Conservation (phyloP, 1,140 invertebrate species). For the Psilanteris sp. region DNA sequence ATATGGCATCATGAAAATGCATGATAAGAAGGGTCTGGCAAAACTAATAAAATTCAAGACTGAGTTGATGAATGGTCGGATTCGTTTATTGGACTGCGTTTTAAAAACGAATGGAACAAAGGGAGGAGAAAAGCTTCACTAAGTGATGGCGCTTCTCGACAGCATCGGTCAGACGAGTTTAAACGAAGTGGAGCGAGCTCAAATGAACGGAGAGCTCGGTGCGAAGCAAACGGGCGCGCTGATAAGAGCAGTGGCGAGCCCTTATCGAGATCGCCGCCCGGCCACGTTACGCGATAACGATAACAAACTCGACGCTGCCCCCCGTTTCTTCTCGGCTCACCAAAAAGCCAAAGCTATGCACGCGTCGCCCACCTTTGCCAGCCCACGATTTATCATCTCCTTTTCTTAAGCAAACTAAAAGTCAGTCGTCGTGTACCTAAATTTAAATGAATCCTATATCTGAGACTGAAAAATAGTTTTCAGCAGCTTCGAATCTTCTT, state of each 20-base stretch:
- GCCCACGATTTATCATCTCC: conserved; percentile 56
- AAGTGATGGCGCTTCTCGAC: conserved; percentile 64
- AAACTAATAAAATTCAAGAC: too few relatives aligned
- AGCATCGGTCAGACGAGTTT: conserved; percentile 66
- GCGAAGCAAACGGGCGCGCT: conserved; percentile 71
- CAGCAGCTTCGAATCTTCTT: too few relatives aligned
- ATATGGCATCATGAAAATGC: too few relatives aligned
- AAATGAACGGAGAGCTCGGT: conserved; percentile 64
- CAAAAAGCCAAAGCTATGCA: conserved; percentile 56
- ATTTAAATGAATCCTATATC: conserved; percentile 17
- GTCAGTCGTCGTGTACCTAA: too few relatives aligned
- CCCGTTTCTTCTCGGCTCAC: conserved; percentile 34
- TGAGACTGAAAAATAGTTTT: too few relatives aligned
- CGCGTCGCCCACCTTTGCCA: conserved; percentile 61
- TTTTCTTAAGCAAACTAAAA: conserved; percentile 43
- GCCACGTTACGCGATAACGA: conserved; percentile 79
- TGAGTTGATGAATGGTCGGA: conserved; percentile 5
- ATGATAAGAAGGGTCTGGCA: too few relatives aligned
- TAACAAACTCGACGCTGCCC: conserved; percentile 75
- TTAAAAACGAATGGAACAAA: conserved; percentile 35
- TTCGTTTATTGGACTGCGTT: conserved; percentile 18
- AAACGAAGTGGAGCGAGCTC: conserved; percentile 69
- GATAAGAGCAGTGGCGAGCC: conserved; percentile 77
- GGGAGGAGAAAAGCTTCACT: conserved; percentile 43
- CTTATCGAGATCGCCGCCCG: conserved; percentile 78